phyloP scores from a whole-genome alignment of 1,140 invertebrate species.

The Luehdorfia chinensis region DNA sequence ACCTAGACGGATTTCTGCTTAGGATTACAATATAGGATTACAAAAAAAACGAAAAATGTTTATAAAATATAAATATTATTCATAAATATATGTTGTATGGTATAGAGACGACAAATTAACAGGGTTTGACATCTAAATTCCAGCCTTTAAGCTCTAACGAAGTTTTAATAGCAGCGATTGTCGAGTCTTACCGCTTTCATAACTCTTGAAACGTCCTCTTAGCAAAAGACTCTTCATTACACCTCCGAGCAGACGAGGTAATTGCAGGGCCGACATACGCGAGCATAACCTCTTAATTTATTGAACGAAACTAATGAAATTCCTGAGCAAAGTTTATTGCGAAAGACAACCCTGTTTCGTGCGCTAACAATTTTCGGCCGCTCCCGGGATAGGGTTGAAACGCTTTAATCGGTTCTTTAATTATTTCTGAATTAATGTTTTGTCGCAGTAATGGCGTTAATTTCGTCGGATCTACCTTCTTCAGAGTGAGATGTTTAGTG shows the following conservation, averaged over 20 bases:
- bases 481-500: constrained; percentile 20
- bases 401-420: constrained; percentile 69
- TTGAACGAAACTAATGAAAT: constrained; percentile 77
- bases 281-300: constrained; percentile 76
- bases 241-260: constrained; percentile 59
- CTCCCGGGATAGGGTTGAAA: constrained; percentile 37
- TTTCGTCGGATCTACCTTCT: constrained; percentile 22
- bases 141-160: constrained; percentile 7
- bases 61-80: too few species aligned
- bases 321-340: constrained; percentile 70
- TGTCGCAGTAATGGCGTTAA: constrained; percentile 34
- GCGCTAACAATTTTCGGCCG: constrained; percentile 61
- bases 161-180: constrained; percentile 16
- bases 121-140: constrained; percentile 15
- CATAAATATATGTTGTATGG: too few species aligned
- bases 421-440: constrained; percentile 65
- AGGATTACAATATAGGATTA: too few species aligned
- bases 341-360: constrained; percentile 59
- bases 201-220: constrained; percentile 34
- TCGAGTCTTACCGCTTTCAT: constrained; percentile 33
- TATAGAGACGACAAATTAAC: too few species aligned
- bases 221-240: constrained; percentile 62
- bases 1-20: too few species aligned
- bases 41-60: too few species aligned
- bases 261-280: constrained; percentile 72